Conservation (phyloP, 2,113 vertebrate genomes). For the Hippocampus zosterae region DNA sequence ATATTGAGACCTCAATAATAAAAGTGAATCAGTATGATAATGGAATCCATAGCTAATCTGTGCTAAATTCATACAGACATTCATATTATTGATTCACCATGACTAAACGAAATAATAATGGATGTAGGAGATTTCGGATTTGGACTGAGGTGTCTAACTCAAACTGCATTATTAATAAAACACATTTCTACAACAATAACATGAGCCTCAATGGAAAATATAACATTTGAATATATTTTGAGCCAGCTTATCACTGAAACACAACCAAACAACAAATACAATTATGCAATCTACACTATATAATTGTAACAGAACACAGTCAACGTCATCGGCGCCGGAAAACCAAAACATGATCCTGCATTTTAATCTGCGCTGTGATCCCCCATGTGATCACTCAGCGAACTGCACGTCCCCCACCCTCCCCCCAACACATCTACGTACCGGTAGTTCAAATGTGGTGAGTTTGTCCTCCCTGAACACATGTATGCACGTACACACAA, state of each 20-base stretch:
- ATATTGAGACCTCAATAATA: slow-evolving; percentile 4
- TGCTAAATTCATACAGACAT: not conserved
- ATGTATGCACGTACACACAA: slow-evolving; percentile 22
- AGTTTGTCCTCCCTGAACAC: slow-evolving; percentile 26
- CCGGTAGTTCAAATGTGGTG: slow-evolving; percentile 9
- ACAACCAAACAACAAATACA: not conserved
- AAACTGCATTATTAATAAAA: not conserved
- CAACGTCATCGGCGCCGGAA: not conserved
- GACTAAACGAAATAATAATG: not conserved
- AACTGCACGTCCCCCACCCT: not conserved
- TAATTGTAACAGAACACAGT: not conserved
- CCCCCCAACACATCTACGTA: slow-evolving; percentile 42
- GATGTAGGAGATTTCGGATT: not conserved
- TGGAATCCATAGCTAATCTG: not conserved
- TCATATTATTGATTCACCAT: not conserved
- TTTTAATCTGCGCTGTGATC: not conserved
- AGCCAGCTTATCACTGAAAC: not conserved
- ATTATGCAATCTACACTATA: not conserved
- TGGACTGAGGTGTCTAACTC: not conserved
- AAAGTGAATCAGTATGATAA: not conserved
- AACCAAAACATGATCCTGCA: not conserved
- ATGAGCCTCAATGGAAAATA: not conserved
- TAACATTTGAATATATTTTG: not conserved
- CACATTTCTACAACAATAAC: too few relatives aligned
- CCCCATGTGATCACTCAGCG: slow-evolving; percentile 10